phyloP scores from a whole-genome alignment of 2,888 invertebrate species.

The Drepanosiphum platanoidis region DNA sequence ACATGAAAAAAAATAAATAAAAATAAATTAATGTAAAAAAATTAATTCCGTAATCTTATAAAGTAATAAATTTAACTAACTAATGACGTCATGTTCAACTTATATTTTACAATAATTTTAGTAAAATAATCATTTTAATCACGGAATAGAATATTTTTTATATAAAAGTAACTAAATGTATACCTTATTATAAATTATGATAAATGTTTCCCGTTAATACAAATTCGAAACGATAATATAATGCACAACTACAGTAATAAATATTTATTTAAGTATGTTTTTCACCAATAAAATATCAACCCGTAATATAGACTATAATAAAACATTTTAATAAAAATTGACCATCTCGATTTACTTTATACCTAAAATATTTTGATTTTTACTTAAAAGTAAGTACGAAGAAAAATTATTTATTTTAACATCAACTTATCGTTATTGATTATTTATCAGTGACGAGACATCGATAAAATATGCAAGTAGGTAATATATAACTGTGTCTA shows the following conservation, averaged over 20 bases:
- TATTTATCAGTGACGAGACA: not conserved
- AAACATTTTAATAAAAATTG: constrained; percentile 9
- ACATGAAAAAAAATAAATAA: not conserved
- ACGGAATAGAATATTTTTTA: not conserved
- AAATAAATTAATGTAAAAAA: too few species aligned
- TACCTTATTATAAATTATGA: not conserved
- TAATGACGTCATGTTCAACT: too few species aligned
- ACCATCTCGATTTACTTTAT: constrained; percentile 3
- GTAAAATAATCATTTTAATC: not conserved
- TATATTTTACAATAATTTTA: constrained; percentile 7
- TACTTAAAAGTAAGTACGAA: not conserved
- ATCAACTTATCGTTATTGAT: not conserved
- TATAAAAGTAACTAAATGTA: constrained; percentile 1
- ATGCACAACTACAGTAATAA: not conserved
- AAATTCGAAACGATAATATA: constrained; percentile 10
- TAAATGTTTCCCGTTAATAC: not conserved
- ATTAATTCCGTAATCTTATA: not conserved
- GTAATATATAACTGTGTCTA: not conserved
- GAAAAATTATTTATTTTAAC: not conserved
- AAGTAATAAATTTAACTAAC: not conserved
- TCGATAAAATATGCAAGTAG: not conserved
- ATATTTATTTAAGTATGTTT: constrained; percentile 6
- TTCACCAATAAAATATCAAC: constrained; percentile 9
- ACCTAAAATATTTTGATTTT: not conserved
- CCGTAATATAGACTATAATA: not conserved